Percentiles rank a stretch among this genome's conserved stretches.
Conservation (phyloP, 2,113 vertebrate genomes). For the Syrmaticus mikado region DNA sequence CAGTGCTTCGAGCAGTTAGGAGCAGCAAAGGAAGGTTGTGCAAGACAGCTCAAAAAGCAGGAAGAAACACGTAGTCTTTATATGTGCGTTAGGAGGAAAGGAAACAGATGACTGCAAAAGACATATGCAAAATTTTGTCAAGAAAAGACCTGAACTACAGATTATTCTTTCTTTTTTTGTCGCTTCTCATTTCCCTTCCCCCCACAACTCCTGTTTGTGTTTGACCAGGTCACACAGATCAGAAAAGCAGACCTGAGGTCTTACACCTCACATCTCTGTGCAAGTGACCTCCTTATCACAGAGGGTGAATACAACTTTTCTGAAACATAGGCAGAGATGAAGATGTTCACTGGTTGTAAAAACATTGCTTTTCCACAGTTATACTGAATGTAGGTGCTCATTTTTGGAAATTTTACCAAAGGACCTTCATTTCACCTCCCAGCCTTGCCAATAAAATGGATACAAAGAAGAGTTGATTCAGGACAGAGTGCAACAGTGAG, state of each 20-base stretch:
- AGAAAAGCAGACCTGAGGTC: not conserved
- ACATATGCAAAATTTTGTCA: not conserved
- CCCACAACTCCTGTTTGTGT: not conserved
- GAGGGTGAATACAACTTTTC: not conserved
- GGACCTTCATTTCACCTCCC: not conserved
- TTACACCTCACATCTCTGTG: not conserved
- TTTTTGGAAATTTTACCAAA: not conserved
- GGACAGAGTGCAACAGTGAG: not conserved
- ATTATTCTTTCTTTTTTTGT: not conserved
- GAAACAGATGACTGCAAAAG: slow-evolving; percentile 5
- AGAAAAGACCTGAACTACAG: not conserved
- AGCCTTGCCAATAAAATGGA: not conserved
- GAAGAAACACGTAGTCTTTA: not conserved
- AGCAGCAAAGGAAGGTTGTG: slow-evolving; percentile 19
- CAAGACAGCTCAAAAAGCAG: slow-evolving; percentile 39
- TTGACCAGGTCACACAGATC: not conserved
- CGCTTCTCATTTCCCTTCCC: not conserved
- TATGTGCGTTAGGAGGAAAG: not conserved
- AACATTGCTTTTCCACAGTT: not conserved
- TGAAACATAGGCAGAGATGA: not conserved
- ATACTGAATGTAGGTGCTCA: not conserved
- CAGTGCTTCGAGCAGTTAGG: not conserved
- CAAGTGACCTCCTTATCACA: not conserved
- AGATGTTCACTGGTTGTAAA: not conserved
- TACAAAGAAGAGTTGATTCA: not conserved